Evolutionary conservation across 1,140 invertebrate species (phyloP), one percentile per base, ranked within the genome.

Genomic region (Brachionus koreanus): DNA sequence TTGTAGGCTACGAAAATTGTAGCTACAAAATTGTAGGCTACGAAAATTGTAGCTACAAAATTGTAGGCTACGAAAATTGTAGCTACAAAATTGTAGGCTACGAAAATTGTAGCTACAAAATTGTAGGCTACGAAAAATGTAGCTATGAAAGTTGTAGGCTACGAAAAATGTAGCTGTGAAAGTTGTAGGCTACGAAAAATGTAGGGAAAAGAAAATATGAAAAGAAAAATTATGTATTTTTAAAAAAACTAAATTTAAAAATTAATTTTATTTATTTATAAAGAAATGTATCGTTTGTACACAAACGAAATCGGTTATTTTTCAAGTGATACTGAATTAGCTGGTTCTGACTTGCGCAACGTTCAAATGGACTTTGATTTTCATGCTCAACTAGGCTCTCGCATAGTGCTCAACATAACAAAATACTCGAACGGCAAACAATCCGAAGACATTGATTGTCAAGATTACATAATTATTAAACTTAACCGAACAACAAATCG

Each of bases 281-380:
- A 7, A 74, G 69, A 74, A 74, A 29, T 74, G 16, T 74, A 74
- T 29, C 39, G 43, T 3, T 74, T 35, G 23, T 74, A 46, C 12
- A 74, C 37, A 16, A 46, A 74, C 69, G 42, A 74, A 74, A 29
- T 74, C 23, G 69, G 69, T n/a, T 46, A 46, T 46, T 74, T 74
- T 74, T 46, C 39, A 25, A 74, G 69, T 74, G 69, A 74, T 5
- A 29, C 69, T 4, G 69, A 74, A 25, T 29, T 74, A 13, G 23
- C 42, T 10, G 69, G 42, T 12, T 74, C 69, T 25, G 69, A 74
- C 25, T 9, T 74, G 69, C 25, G 69, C 10, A 74, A 74, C 43
- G 16, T 46, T n/a, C 69, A 74, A 5, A 46, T 74, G 12, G 69
- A 74, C n/a, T 74, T 74, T 74, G 69, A 74, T 25, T 43, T 74